Conservation (phyloP, 2,113 vertebrate genomes). For the Oryzias javanicus region DNA sequence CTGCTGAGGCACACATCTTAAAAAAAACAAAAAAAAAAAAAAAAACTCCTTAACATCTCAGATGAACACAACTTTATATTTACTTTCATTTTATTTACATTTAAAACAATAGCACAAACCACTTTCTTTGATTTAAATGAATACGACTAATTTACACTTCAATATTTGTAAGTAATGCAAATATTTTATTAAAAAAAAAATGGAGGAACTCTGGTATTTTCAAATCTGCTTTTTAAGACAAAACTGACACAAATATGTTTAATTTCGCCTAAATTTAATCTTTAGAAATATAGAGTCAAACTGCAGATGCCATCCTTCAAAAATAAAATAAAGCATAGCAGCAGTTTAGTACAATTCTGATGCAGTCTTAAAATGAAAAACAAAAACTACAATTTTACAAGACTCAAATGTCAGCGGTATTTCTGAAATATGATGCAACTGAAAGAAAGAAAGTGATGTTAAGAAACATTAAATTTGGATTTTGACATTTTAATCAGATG, state of each 20-base stretch:
- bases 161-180: too few species aligned
- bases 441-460: conserved; percentile 5
- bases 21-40: background rate
- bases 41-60: background rate
- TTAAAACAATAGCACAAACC: background rate
- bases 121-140: too few species aligned
- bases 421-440: background rate
- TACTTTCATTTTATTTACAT: background rate
- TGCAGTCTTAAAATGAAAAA: background rate
- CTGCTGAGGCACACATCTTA: too few species aligned
- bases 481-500: background rate
- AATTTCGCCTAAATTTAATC: too few species aligned
- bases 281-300: background rate
- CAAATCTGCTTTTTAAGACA: too few species aligned
- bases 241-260: too few species aligned
- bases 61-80: background rate
- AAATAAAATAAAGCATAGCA: background rate
- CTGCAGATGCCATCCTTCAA: background rate
- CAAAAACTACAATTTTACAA: background rate
- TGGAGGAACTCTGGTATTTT: too few species aligned
- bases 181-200: too few species aligned
- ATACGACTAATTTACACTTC: too few species aligned
- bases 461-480: background rate
- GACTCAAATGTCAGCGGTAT: background rate
- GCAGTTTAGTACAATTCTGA: too few species aligned